Conservation (phyloP, 2,797 vertebrate genomes). For the Darevskia mixta region DNA sequence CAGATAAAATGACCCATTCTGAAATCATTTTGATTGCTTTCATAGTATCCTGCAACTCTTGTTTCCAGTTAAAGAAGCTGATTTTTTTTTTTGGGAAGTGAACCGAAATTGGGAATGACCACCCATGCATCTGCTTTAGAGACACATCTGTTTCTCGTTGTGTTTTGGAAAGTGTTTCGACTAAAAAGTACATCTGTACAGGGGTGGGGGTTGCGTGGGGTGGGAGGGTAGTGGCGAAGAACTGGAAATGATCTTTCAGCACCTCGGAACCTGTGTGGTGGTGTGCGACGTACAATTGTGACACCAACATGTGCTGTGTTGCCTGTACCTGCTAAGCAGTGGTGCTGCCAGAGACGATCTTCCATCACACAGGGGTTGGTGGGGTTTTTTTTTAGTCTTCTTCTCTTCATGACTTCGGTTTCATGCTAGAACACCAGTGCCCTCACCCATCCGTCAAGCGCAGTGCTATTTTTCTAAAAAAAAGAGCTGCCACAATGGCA, state of each 20-base stretch:
- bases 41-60: conserved; percentile 7
- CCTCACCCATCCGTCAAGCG: no score
- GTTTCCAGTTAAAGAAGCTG: conserved; percentile 4
- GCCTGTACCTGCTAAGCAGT: not conserved
- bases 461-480: no score
- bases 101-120: not conserved
- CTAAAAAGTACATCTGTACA: not conserved
- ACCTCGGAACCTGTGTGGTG: not conserved
- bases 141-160: conserved; percentile 27
- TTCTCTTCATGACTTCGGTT: not conserved
- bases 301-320: not conserved
- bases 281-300: not conserved
- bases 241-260: not conserved
- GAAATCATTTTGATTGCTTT: not conserved
- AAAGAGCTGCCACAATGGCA: no score
- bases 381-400: not conserved
- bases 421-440: no score
- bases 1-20: not conserved
- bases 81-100: not conserved
- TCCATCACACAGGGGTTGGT: not conserved
- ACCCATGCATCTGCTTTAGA: conserved; percentile 14
- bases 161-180: not conserved
- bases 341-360: not conserved
- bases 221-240: not conserved
- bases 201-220: not conserved